A percentile compares a stretch with the other conserved stretches of the same genome.
Conservation (phyloP, 1,140 invertebrate species). For the Argopecten irradians region DNA sequence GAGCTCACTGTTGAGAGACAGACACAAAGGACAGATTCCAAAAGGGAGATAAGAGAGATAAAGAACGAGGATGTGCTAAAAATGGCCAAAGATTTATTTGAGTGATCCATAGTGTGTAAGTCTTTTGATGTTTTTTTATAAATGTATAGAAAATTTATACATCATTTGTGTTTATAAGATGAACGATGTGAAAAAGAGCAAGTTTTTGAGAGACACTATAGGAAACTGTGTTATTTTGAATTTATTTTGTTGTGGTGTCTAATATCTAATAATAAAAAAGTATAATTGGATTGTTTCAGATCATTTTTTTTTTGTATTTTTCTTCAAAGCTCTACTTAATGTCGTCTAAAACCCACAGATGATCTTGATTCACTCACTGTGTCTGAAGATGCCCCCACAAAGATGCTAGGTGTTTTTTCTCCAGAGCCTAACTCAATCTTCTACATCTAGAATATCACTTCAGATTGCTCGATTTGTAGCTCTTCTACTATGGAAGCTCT, state of each 20-base stretch:
- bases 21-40: neutral
- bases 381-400: too few relatives aligned
- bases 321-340: too few relatives aligned
- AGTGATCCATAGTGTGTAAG: neutral
- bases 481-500: too few relatives aligned
- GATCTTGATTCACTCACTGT: too few relatives aligned
- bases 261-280: neutral
- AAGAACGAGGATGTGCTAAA: too few relatives aligned
- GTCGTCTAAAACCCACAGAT: too few relatives aligned
- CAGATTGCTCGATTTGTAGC: too few relatives aligned
- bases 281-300: neutral
- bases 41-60: neutral
- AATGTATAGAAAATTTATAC: too few relatives aligned
- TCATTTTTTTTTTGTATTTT: neutral
- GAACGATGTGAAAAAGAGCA: neutral
- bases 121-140: too few relatives aligned
- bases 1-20: neutral
- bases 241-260: neutral
- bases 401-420: too few relatives aligned
- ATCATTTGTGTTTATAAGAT: neutral
- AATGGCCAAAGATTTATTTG: neutral
- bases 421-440: too few relatives aligned
- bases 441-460: too few relatives aligned
- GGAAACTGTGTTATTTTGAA: neutral
- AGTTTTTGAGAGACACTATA: neutral